phyloP scores from a whole-genome alignment of 2,113 vertebrate genomes.

The Mastomys coucha region DNA sequence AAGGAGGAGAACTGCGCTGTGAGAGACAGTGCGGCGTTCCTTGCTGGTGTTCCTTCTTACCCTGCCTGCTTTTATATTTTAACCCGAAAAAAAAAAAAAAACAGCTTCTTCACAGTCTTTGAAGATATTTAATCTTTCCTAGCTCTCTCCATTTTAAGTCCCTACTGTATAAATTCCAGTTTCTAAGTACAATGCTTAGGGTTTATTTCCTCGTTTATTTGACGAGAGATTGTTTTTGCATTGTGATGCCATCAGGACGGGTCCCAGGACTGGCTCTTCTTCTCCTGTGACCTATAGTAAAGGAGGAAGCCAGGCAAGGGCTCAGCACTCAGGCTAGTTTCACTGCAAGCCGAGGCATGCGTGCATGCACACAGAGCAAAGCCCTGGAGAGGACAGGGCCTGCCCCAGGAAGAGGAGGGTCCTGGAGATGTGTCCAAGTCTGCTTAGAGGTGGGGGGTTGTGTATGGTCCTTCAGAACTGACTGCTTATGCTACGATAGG shows the following conservation, averaged over 20 bases:
- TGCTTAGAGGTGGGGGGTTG: neutral
- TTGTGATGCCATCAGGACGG: neutral
- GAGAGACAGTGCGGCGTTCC: neutral
- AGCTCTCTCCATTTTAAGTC: constrained; percentile 57
- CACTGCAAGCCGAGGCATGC: neutral
- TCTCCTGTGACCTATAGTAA: neutral
- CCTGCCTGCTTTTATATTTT: constrained; percentile 5
- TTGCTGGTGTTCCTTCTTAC: neutral
- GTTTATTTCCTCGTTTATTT: neutral
- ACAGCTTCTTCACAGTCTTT: neutral
- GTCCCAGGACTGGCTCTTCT: neutral
- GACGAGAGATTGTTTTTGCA: neutral
- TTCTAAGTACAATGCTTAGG: constrained; percentile 29
- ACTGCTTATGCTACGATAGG: neutral
- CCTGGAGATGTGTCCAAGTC: neutral
- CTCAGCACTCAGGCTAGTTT: neutral
- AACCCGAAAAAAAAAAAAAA: neutral
- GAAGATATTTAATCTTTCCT: constrained; percentile 28
- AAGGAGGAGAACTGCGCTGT: neutral
- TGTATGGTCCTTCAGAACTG: neutral
- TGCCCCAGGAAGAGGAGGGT: neutral
- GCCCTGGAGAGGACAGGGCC: neutral
- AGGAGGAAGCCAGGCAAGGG: neutral
- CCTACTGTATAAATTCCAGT: constrained; percentile 18
- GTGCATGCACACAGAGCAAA: neutral